A percentile compares a stretch with the other conserved stretches of the same genome.
Conservation (phyloP, 23 tunicate genomes). For the Botrylloides violaceus region DNA sequence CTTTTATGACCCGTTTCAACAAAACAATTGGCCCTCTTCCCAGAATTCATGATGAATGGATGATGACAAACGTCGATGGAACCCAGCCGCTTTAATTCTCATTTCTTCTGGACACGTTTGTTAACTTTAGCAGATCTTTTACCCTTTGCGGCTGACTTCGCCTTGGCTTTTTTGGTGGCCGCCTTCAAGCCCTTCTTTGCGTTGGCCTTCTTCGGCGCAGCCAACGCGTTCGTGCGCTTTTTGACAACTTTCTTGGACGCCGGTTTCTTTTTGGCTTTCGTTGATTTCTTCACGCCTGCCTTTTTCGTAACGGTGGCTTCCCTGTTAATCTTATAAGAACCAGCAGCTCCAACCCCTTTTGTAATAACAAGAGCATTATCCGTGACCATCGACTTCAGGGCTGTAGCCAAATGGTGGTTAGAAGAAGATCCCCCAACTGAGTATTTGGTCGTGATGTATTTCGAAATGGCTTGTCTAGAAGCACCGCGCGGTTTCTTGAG, state of each 20-base stretch:
- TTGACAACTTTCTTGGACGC: not conserved
- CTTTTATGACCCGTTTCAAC: too few relatives aligned
- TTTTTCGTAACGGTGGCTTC: not conserved
- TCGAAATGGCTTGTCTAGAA: conserved; percentile 66
- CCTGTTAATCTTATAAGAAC: conserved; percentile 43
- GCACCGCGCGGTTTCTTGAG: conserved; percentile 57
- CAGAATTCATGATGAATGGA: too few relatives aligned
- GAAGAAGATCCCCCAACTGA: conserved; percentile 24
- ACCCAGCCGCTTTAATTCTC: too few relatives aligned
- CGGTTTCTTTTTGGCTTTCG: conserved; percentile 29
- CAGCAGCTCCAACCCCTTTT: conserved; percentile 79
- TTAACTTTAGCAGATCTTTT: not conserved
- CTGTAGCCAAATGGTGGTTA: conserved; percentile 24
- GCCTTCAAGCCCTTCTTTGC: not conserved
- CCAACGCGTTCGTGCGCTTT: conserved; percentile 5
- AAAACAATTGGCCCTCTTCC: too few relatives aligned
- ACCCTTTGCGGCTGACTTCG: not conserved
- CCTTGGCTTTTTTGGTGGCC: not conserved
- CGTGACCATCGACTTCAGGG: conserved; percentile 56
- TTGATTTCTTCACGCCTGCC: conserved; percentile 18
- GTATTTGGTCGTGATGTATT: conserved; percentile 45
- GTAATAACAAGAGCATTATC: conserved; percentile 35
- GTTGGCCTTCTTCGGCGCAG: conserved; percentile 14
- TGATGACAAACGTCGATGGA: too few relatives aligned
- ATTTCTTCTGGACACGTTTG: too few relatives aligned